Percentiles rank a stretch among this genome's conserved stretches.
Evolutionary conservation across 2,888 invertebrate species (phyloP).

Genomic region (Caenorhabditis macrosperma): DNA sequence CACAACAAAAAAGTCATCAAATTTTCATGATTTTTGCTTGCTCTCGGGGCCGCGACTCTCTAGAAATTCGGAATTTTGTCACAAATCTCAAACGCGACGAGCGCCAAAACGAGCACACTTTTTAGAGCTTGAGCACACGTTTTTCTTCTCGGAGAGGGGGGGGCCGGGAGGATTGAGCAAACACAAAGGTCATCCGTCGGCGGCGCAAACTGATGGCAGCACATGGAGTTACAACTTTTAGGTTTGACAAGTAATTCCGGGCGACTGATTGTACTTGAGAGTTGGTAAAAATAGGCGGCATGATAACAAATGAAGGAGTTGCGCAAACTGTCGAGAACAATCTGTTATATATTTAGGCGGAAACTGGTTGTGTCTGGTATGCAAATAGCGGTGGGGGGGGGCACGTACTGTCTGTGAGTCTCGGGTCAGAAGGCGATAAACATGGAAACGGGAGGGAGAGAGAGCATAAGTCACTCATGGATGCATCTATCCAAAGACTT

Average conservation of each 20-base stretch:
- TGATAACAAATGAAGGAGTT: conserved; percentile 33
- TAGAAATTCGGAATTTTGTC: background rate
- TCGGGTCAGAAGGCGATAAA: conserved; percentile 5
- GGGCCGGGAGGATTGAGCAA: conserved; percentile 45
- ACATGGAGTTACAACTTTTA: too few relatives aligned
- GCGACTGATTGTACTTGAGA: background rate
- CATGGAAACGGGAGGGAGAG: background rate
- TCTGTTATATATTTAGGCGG: conserved; percentile 25
- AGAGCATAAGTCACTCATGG: background rate
- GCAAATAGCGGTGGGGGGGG: conserved; percentile 21
- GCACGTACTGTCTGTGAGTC: background rate
- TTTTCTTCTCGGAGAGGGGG: too few relatives aligned
- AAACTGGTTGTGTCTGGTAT: conserved; percentile 35
- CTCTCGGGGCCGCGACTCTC: too few relatives aligned
- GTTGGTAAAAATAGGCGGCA: conserved; percentile 33
- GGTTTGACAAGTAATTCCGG: background rate
- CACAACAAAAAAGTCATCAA: too few relatives aligned
- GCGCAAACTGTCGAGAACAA: conserved; percentile 26
- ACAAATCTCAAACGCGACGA: too few relatives aligned
- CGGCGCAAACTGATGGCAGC: conserved; percentile 4
- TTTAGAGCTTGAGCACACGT: background rate
- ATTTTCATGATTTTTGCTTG: too few relatives aligned
- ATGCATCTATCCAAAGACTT: background rate
- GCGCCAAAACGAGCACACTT: background rate
- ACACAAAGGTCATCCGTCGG: conserved; percentile 21